phyloP scores from a whole-genome alignment of 2,888 invertebrate species.

The Tuberolachnus salignus region DNA sequence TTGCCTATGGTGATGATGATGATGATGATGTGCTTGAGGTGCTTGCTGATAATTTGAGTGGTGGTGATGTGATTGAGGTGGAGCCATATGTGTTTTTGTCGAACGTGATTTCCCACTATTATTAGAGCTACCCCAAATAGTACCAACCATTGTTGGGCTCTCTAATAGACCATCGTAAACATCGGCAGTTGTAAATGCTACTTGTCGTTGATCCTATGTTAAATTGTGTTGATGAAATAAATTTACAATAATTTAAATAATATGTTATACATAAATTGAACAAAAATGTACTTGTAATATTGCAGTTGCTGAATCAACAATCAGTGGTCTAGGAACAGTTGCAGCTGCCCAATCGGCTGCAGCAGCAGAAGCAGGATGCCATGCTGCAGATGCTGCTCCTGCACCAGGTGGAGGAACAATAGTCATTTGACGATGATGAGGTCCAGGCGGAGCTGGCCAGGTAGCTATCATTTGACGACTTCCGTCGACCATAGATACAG shows the following conservation, averaged over 20 bases:
- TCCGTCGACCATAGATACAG: slow-evolving; percentile 89
- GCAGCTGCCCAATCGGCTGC: slow-evolving; percentile 69
- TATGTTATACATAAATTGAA: slow-evolving; percentile 2
- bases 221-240: slow-evolving; percentile 16
- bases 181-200: slow-evolving; percentile 61
- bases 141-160: slow-evolving; percentile 59
- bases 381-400: slow-evolving; percentile 72
- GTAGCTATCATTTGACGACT: slow-evolving; percentile 76
- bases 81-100: slow-evolving; percentile 50
- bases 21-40: slow-evolving; percentile 58
- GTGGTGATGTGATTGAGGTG: slow-evolving; percentile 56
- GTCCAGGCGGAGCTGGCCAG: slow-evolving; percentile 66
- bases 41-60: slow-evolving; percentile 44
- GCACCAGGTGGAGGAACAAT: slow-evolving; percentile 82
- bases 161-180: slow-evolving; percentile 60
- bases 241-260: not conserved
- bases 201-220: slow-evolving; percentile 68
- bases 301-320: slow-evolving; percentile 78
- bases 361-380: slow-evolving; percentile 70
- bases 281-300: slow-evolving; percentile 58
- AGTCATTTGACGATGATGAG: slow-evolving; percentile 74
- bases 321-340: slow-evolving; percentile 67
- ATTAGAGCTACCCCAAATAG: slow-evolving; percentile 56
- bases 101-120: slow-evolving; percentile 59
- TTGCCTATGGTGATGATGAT: slow-evolving; percentile 67